Percentiles rank a stretch among this genome's conserved stretches.
phyloP scores from a whole-genome alignment of 2,797 vertebrate genomes.

The Melanogrammus aeglefinus region DNA sequence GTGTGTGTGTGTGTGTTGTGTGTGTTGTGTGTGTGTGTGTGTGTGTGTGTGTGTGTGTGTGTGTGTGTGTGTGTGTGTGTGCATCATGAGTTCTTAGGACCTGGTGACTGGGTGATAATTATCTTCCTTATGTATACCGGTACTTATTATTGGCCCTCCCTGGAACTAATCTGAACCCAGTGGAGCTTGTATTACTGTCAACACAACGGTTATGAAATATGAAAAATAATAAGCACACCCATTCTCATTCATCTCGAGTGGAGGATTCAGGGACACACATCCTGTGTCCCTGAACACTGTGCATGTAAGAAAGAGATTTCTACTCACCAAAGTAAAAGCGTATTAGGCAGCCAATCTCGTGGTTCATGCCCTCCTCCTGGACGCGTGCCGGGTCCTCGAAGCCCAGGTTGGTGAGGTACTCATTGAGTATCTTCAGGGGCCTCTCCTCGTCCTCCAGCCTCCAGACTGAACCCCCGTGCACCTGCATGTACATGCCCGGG shows the following conservation, averaged over 20 bases:
- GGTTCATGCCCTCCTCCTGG: conserved; percentile 89
- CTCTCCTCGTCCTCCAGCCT: conserved; percentile 81
- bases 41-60: not conserved
- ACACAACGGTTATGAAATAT: not conserved
- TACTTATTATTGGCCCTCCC: not conserved
- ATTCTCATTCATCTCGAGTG: not conserved
- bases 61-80: not conserved
- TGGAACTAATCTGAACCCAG: not conserved
- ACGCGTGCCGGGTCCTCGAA: conserved; percentile 85
- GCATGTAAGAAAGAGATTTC: too few species aligned
- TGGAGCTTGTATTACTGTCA: not conserved
- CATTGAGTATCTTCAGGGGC: conserved; percentile 85
- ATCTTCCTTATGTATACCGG: not conserved
- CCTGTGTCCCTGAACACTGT: not conserved
- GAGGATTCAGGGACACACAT: not conserved
- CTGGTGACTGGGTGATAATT: not conserved
- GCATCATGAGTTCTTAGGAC: not conserved
- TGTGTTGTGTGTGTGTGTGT: not conserved
- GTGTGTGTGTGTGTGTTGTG: not conserved
- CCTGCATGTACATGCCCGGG: conserved; percentile 82
- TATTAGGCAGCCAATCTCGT: conserved; percentile 87
- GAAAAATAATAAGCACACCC: not conserved
- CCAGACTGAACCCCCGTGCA: conserved; percentile 84
- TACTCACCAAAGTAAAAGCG: conserved; percentile 89
- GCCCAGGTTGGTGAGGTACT: conserved; percentile 88